Conservation (phyloP, 2,113 vertebrate genomes). For the Dermatemys mawii region DNA sequence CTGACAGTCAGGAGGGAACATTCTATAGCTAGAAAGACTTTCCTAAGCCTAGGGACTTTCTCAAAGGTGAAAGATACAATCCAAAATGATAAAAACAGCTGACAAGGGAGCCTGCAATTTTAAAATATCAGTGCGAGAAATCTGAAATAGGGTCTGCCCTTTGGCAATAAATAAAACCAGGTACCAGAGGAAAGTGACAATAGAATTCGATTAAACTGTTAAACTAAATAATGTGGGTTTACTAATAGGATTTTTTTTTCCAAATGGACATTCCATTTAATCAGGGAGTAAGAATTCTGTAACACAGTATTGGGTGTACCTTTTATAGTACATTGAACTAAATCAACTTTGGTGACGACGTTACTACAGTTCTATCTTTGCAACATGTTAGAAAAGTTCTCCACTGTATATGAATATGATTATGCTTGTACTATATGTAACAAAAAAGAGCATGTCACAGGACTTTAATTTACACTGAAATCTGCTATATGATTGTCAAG, state of each 20-base stretch:
- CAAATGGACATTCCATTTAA: slow-evolving; percentile 68
- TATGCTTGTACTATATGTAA: neutral
- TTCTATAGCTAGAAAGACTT: slow-evolving; percentile 61
- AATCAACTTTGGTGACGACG: slow-evolving; percentile 28
- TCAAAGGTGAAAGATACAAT: slow-evolving; percentile 61
- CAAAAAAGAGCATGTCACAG: neutral
- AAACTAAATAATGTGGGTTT: slow-evolving; percentile 49
- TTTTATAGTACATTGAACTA: slow-evolving; percentile 30
- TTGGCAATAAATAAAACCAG: slow-evolving; percentile 52
- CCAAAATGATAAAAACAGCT: slow-evolving; percentile 53
- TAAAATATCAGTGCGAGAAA: slow-evolving; percentile 73
- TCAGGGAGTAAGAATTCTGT: slow-evolving; percentile 21
- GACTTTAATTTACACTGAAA: neutral
- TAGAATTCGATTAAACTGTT: slow-evolving; percentile 64
- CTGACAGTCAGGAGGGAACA: slow-evolving; percentile 12
- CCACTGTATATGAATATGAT: slow-evolving; percentile 8
- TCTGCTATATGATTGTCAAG: neutral
- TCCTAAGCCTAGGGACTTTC: slow-evolving; percentile 63
- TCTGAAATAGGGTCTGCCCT: slow-evolving; percentile 59
- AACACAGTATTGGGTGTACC: slow-evolving; percentile 55
- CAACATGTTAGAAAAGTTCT: neutral
- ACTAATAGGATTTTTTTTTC: slow-evolving; percentile 51
- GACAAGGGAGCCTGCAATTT: slow-evolving; percentile 63
- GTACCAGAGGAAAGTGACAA: slow-evolving; percentile 33
- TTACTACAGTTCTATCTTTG: neutral